Percentiles rank a stretch among this genome's conserved stretches.
These are phyloP conservation scores for Linurgus olivaceus DNA, from an alignment of 2,797 vertebrate species.

Conservation along the genomic window DNA sequence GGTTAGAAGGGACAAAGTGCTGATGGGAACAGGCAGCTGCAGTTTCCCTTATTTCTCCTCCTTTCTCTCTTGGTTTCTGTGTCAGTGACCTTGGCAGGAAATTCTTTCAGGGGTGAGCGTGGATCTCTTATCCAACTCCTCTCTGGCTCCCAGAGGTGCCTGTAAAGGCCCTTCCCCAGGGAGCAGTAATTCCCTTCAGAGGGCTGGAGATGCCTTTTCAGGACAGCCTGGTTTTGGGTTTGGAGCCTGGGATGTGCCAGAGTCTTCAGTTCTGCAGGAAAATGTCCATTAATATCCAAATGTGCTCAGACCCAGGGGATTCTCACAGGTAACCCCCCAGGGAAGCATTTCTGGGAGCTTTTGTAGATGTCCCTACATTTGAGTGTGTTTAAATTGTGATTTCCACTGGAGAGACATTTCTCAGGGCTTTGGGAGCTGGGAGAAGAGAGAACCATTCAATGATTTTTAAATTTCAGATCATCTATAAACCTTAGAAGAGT, in stretches of 20 bases:
- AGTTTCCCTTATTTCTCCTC: no score
- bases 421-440: background rate
- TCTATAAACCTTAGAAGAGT: background rate
- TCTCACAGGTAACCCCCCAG: background rate
- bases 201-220: background rate
- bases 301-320: background rate
- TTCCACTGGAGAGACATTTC: background rate
- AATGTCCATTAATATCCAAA: background rate
- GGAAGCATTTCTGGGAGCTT: background rate
- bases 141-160: no score
- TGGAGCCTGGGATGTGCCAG: background rate
- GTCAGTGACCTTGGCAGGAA: no score
- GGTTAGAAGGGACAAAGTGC: no score
- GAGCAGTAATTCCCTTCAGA: background rate
- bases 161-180: no score
- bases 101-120: no score
- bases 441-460: background rate
- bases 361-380: background rate
- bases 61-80: no score
- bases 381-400: background rate
- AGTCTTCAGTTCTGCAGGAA: background rate
- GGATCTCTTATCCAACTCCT: no score
- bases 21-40: no score
- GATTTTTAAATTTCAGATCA: background rate
- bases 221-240: background rate